Evolutionary conservation across 2,888 invertebrate species (phyloP), one percentile per base, ranked within the genome.

Genomic region (Limnephilus marmoratus): DNA sequence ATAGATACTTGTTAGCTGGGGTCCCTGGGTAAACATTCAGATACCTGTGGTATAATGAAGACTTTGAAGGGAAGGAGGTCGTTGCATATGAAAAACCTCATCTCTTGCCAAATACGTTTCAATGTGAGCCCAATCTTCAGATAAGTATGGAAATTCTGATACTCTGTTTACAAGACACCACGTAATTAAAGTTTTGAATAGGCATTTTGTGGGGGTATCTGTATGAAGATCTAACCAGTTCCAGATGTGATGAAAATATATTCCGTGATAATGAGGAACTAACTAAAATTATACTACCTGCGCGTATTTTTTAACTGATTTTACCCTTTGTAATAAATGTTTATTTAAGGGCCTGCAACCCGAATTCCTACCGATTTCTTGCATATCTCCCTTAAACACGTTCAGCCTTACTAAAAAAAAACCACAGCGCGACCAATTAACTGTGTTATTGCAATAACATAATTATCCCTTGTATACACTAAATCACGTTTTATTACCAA

Each of bases 21-120:
- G 18, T 12, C 88, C 5, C 34, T 37, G 31, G 13, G 88, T 88
- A 31, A 88, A 88, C 88, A 88, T 53, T 45, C 68, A 31, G 88
- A 37, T 88, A 88, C 80, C 88, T 88, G 88, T 68, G 88, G 88
- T 88, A 29, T 88, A 88, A 88, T 88, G 68, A 68, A 88, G 88
- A 88, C 53, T 88, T 88, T 88, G 88, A 80, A 88, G 68, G 68
- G 68, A 88, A 88, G 31, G 88, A 88, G 53, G 88, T 88, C 68
- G 88, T 88, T 88, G 88, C 88, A 88, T 88, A 88, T 88, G 88
- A 88, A 88, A 88, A 88, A 88, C 88, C 88, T 88, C 88, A 88
- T 88, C 88, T 68, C 88, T 13, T 53, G 31, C 37, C 29, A 88
- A 88, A 88, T 68, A 68, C 88, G 88, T 88, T 88, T 88, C 87